Evolutionary conservation across 2,113 vertebrate genomes (phyloP).

Genomic region (Gallinago jamesoni): DNA sequence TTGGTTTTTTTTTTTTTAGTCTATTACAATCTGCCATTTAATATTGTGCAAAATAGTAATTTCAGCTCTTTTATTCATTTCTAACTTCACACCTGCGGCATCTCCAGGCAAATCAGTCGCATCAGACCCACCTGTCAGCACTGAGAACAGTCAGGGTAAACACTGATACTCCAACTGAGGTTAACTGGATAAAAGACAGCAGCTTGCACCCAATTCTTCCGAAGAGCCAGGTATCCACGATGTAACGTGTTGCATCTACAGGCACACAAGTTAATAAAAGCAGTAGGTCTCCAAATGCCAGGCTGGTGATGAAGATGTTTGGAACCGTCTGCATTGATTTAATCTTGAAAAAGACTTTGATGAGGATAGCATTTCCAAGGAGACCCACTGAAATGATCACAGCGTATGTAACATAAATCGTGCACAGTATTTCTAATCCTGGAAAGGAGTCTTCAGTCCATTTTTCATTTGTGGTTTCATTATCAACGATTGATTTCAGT

Average conservation of each 20-base stretch:
- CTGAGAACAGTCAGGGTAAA: slow-evolving; percentile 84
- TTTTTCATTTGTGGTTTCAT: slow-evolving; percentile 61
- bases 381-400: slow-evolving; percentile 82
- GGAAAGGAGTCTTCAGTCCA: slow-evolving; percentile 67
- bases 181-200: slow-evolving; percentile 82
- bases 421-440: slow-evolving; percentile 76
- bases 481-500: slow-evolving; percentile 51
- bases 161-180: slow-evolving; percentile 83
- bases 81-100: neutral
- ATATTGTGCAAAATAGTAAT: neutral
- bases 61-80: slow-evolving; percentile 7
- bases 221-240: slow-evolving; percentile 81
- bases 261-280: slow-evolving; percentile 83
- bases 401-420: slow-evolving; percentile 76
- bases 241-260: slow-evolving; percentile 78
- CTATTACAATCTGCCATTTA: neutral
- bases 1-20: neutral
- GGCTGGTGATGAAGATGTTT: slow-evolving; percentile 84
- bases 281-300: slow-evolving; percentile 82
- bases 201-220: slow-evolving; percentile 82
- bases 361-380: slow-evolving; percentile 82
- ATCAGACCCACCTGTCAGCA: slow-evolving; percentile 81
- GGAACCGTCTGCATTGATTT: slow-evolving; percentile 84
- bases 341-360: slow-evolving; percentile 84
- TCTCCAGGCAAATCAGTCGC: slow-evolving; percentile 8